Base-by-base conservation (phyloP, 64 coral and sea anemone species). In the Pachyseris speciosa region DNA sequence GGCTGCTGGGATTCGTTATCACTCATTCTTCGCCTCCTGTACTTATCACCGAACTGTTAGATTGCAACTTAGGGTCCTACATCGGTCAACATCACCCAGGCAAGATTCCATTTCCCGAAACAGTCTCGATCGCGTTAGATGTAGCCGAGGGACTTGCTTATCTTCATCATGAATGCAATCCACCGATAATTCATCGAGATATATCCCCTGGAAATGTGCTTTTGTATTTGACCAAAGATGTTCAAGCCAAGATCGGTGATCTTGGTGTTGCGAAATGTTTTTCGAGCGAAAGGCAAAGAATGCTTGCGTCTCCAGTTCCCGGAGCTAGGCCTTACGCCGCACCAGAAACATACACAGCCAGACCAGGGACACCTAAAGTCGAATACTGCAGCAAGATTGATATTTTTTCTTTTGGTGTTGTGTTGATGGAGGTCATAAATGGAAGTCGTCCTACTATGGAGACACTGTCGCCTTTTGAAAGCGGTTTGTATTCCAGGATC, bases 321-420 rank as follows among this genome's bases (percentile, higher is more conserved):
- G 93, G 93, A 1, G 85, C 78, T n/a, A 19, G 16, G 27, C 52
- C 42, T 0, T 94, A 94, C 67, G 57, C 44, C 40, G 93, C 93
- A 7, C 92, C 92, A 4, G 92, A 94, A 52, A 94, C 92, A 9
- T 90, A 66, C 42, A 31, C 83, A 19, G 37, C 42, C 3, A 34
- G 26, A 1, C 34, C 49, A 4, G 0, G n/a, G n/a, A n/a, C 11
- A 24, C 9, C 3, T 22, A 84, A 37, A 0, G 76, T 80, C 76
- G 49, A 72, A 38, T 94, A 94, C 44, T 79, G 69, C 37, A 22
- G 63, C 26, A 64, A 94, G 66, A 74, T 90, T 22, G 86, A 94
- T 65, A 61, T 90, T 25, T 94, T 94, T 45, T 94, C 93, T 1
- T 90, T 94, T 69, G 93, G 93, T 42, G 59, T 94, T 30, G 31